Conservation (phyloP, 2,888 invertebrate species). For the Ophion ventricosus region DNA sequence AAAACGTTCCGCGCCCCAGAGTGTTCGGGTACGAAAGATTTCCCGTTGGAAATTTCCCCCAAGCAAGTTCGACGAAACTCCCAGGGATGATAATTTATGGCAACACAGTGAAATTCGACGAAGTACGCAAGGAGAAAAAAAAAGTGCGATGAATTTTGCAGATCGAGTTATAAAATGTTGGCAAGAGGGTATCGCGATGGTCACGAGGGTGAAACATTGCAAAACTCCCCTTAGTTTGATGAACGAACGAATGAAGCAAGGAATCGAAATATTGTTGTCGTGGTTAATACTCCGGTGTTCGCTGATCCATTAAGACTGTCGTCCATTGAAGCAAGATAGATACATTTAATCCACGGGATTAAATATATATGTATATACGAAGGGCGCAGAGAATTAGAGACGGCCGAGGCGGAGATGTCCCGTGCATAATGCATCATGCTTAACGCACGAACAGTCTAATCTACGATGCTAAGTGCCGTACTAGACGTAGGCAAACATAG, state of each 20-base stretch:
- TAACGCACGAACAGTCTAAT: slow-evolving; percentile 55
- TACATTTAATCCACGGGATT: slow-evolving; percentile 31
- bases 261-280: background rate
- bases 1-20: background rate
- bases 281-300: background rate
- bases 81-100: background rate
- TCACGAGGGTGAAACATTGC: background rate
- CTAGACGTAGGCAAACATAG: slow-evolving; percentile 37
- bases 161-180: too few relatives aligned
- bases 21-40: background rate
- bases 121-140: background rate
- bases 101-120: background rate
- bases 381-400: background rate
- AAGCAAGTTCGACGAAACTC: too few relatives aligned
- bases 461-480: slow-evolving; percentile 54
- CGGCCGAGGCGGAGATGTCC: slow-evolving; percentile 35
- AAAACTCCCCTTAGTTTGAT: background rate
- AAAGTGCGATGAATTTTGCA: slow-evolving; percentile 8
- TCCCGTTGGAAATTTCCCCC: background rate
- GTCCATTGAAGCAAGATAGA: slow-evolving; percentile 28
- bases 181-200: background rate
- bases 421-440: slow-evolving; percentile 62
- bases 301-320: background rate
- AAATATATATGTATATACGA: slow-evolving; percentile 2
- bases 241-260: background rate